These are phyloP conservation scores for Oostethus manadensis DNA, from an alignment of 2,113 vertebrate genomes.

Conservation along the genomic window DNA sequence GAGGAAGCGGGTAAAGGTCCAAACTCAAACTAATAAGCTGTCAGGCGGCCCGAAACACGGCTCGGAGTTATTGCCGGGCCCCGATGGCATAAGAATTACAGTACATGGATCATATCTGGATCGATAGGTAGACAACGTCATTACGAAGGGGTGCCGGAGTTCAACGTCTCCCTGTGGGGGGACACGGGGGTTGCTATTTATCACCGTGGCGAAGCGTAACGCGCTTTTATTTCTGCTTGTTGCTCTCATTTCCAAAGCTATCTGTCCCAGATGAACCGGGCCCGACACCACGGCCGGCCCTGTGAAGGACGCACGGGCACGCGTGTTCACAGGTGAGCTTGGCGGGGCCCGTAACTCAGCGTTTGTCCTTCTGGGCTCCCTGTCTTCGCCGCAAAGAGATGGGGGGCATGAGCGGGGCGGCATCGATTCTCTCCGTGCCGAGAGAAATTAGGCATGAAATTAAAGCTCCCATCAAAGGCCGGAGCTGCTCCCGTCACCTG, in stretches of 20 bases:
- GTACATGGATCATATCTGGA: slow-evolving; percentile 73
- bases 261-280: slow-evolving; percentile 49
- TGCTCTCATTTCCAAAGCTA: slow-evolving; percentile 64
- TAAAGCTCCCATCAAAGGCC: slow-evolving; percentile 69
- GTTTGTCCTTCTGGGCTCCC: slow-evolving; percentile 48
- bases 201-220: slow-evolving; percentile 56
- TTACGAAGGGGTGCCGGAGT: slow-evolving; percentile 71
- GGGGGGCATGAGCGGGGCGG: slow-evolving; percentile 52
- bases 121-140: slow-evolving; percentile 75
- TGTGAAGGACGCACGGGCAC: slow-evolving; percentile 28
- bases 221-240: slow-evolving; percentile 59
- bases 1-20: slow-evolving; percentile 23
- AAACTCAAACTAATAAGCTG: slow-evolving; percentile 70
- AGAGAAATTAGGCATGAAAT: slow-evolving; percentile 77
- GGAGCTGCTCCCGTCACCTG: slow-evolving; percentile 55
- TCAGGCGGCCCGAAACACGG: slow-evolving; percentile 70
- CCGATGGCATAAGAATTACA: slow-evolving; percentile 76
- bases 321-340: slow-evolving; percentile 47
- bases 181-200: slow-evolving; percentile 57
- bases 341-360: slow-evolving; percentile 31
- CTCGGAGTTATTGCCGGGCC: slow-evolving; percentile 67
- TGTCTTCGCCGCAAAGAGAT: slow-evolving; percentile 48
- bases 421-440: slow-evolving; percentile 59
- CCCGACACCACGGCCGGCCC: slow-evolving; percentile 8
- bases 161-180: slow-evolving; percentile 63